A percentile compares a stretch with the other conserved stretches of the same genome.
Conservation (phyloP, 1,140 invertebrate species). For the Hycleus cichorii region DNA sequence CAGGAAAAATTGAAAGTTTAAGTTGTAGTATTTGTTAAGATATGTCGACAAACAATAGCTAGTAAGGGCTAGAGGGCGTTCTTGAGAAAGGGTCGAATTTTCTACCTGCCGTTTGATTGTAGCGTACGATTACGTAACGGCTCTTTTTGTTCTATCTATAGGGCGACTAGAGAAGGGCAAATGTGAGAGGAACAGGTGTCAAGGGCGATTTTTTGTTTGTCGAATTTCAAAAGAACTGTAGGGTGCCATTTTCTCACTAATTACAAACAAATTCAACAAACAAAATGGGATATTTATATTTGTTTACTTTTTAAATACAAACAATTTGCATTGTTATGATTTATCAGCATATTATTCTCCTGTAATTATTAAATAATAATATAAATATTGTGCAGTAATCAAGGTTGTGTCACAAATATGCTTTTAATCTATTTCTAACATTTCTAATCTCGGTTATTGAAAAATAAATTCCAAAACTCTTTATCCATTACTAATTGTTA, state of each 20-base stretch:
- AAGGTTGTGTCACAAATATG: no score
- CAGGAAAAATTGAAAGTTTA: conserved; percentile 13
- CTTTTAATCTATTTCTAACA: no score
- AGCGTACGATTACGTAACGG: conserved; percentile 2
- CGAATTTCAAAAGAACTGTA: background rate
- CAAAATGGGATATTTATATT: background rate
- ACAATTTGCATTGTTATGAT: background rate
- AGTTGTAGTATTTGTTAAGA: background rate
- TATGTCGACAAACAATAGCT: background rate
- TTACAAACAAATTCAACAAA: conserved; percentile 14
- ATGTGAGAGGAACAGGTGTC: conserved; percentile 15
- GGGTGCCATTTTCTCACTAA: conserved; percentile 10
- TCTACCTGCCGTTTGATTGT: conserved; percentile 1
- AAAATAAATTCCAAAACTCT: no score
- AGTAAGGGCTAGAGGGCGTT: no score
- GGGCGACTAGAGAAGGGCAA: background rate
- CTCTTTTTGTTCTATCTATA: conserved; percentile 2
- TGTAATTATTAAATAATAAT: no score
- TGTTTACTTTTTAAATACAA: background rate
- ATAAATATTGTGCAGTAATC: no score
- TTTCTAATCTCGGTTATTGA: no score
- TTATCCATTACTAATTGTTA: no score
- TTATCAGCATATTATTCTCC: no score
- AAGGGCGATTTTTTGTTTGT: conserved; percentile 16
- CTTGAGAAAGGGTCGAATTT: no score